These are phyloP conservation scores for human DNA, from an alignment of 2,113 vertebrate species.

Conservation along the genomic window GRCh38 chr22:24566501-24567000, in stretches of 20 bases:
- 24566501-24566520: too few species aligned
- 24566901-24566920: not conserved
- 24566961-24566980: not conserved
- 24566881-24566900: not conserved
- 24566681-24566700: not conserved
- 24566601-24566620: not conserved
- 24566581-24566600: not conserved
- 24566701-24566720: not conserved
- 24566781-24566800: not conserved
- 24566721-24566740: not conserved
- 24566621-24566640: not conserved
- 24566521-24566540: too few species aligned
- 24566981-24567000: not conserved
- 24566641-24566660: not conserved
- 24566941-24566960: not conserved
- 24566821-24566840: not conserved
- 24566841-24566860: not conserved
- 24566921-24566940: not conserved
- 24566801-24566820: not conserved
- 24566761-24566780: rapidly evolving
- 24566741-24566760: not conserved
- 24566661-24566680: too few species aligned
- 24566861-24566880: not conserved
- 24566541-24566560: too few species aligned
- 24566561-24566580: not conserved